Base-by-base conservation (phyloP, 2,113 vertebrate genomes). In the Ailuropoda melanoleuca region DNA sequence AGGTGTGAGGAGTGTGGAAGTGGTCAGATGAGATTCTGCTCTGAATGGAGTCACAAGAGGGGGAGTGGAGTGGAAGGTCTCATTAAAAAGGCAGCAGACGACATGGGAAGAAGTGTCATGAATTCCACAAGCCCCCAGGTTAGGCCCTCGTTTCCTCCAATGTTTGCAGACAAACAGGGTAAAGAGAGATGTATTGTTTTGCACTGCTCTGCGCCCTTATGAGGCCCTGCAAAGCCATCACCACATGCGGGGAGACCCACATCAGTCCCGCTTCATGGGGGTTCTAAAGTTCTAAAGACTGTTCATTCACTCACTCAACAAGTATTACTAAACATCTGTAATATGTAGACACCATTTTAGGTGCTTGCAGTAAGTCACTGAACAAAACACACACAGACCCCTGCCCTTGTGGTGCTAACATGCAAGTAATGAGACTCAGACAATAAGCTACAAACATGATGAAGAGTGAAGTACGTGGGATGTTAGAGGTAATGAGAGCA, bases 201-300 rank as follows among this genome's bases (percentile, higher is more conserved):
- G 0, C 2, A 3, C 37, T 12, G 29, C 24, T 83, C n/a, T 48
- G 8, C 19, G 72, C 60, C n/a, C 53, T 46, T 39, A n/a, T 31
- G 70, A 55, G 39, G 64, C 24, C 37, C 60, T 80, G 43, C 0
- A 17, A 17, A 66, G 50, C 37, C 13, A 10, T 34, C n/a, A 21
- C 23, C 26, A 15, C 3, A 17, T 18, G 24, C 11, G 56, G 24
- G 64, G 37, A 78, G 34, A 46, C 60, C 17, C 46, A 2, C 18
- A 13, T 34, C 37, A 1, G 37, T 37, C 50, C 77, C 37, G 24
- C 58, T 72, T 80, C 85, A 48, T 0, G 3, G 66, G n/a, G n/a
- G n/a, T n/a, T n/a, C n/a, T n/a, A n/a, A n/a, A 39, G 62, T 64
- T 92, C 46, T 77, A 48, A 92, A 77, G 72, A n/a, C 75, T 34